Conservation (phyloP, 2,888 invertebrate species). For the Ditylenchus weischeri region DNA sequence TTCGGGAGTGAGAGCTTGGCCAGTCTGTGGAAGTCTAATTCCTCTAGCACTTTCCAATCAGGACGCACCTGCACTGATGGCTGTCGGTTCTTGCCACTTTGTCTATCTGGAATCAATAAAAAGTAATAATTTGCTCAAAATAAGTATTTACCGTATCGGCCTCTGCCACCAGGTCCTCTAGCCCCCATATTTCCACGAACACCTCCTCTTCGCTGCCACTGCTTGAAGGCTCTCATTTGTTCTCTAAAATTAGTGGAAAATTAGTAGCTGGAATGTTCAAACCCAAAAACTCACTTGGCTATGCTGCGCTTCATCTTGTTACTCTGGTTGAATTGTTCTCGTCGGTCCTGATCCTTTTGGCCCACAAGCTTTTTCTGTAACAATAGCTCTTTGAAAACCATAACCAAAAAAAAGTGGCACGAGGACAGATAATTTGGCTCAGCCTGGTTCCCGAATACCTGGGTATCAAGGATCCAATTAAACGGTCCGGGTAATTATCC, state of each 20-base stretch:
- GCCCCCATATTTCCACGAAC: constrained; percentile 27
- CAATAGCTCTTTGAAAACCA: constrained; percentile 14
- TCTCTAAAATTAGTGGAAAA: constrained; percentile 58
- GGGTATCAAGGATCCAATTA: too few species aligned
- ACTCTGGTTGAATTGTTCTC: constrained; percentile 56
- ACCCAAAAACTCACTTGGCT: constrained; percentile 41
- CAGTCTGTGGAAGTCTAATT: constrained; percentile 95
- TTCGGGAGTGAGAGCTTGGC: constrained; percentile 81
- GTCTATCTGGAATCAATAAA: constrained; percentile 34
- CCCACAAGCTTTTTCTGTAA: constrained; percentile 46
- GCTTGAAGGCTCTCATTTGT: constrained; percentile 71
- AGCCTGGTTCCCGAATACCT: too few species aligned
- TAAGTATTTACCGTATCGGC: constrained; percentile 33
- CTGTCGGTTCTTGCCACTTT: constrained; percentile 47
- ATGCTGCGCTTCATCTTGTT: constrained; percentile 54
- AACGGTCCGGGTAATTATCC: too few species aligned
- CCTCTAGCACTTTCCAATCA: constrained; percentile 87
- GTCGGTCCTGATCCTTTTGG: constrained; percentile 56
- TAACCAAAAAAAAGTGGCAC: too few species aligned
- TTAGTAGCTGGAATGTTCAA: not conserved
- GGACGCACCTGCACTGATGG: constrained; percentile 92
- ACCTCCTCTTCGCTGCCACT: constrained; percentile 71
- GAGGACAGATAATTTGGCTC: too few species aligned
- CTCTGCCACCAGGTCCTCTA: constrained; percentile 42
- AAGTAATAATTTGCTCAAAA: too few species aligned